A percentile compares a stretch with the other conserved stretches of the same genome.
These are phyloP conservation scores for Scaptomyza reducta DNA, from an alignment of 2,888 invertebrate genomes.

Conservation along the genomic window DNA sequence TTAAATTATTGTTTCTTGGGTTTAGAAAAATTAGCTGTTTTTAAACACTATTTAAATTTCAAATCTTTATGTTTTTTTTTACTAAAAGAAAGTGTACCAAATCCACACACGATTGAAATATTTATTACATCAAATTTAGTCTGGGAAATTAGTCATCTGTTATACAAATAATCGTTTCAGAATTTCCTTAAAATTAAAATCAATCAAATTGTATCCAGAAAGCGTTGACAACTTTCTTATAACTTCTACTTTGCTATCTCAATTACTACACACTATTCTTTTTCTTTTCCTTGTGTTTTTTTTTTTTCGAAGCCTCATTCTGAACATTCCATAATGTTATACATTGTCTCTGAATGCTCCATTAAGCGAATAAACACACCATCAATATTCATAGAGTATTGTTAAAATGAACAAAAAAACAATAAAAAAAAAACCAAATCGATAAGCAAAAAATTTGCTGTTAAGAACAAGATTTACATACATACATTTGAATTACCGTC, in stretches of 20 bases:
- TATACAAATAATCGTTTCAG: too few species aligned
- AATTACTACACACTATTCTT: background rate
- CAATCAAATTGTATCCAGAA: background rate
- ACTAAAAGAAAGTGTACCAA: too few species aligned
- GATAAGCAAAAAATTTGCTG: conserved; percentile 8
- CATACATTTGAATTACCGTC: conserved; percentile 56
- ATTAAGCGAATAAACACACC: conserved; percentile 7
- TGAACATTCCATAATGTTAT: too few species aligned
- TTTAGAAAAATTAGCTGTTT: too few species aligned
- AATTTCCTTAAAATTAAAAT: too few species aligned
- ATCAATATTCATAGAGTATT: conserved; percentile 20
- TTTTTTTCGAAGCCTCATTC: too few species aligned
- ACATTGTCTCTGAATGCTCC: background rate
- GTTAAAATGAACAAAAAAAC: background rate
- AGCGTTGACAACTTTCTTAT: background rate
- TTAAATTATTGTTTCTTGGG: too few species aligned
- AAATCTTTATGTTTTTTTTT: too few species aligned
- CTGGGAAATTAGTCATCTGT: too few species aligned
- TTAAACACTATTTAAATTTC: too few species aligned
- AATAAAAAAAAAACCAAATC: conserved; percentile 8
- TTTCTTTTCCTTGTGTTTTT: background rate
- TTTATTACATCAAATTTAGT: background rate
- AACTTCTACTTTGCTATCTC: background rate
- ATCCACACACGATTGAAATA: background rate
- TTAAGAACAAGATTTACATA: conserved; percentile 69